These are phyloP conservation scores for Proales similis DNA, from an alignment of 1,140 invertebrate genomes.

Conservation along the genomic window DNA sequence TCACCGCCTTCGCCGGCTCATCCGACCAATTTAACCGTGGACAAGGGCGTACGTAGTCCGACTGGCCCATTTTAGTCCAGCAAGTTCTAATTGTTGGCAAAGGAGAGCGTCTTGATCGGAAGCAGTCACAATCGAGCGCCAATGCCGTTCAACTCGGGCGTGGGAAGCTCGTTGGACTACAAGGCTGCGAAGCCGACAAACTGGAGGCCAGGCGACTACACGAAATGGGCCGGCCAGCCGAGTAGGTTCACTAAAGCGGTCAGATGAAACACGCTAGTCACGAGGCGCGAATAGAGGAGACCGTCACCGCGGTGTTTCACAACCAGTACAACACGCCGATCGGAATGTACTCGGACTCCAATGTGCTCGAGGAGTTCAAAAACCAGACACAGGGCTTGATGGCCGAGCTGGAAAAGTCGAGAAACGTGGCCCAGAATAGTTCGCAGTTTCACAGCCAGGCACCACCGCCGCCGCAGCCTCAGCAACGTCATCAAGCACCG, in stretches of 20 bases:
- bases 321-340: constrained; percentile 36
- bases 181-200: constrained; percentile 22
- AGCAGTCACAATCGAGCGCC: constrained; percentile 35
- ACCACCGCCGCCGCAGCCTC: background rate
- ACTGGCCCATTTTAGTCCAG: no score
- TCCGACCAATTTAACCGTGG: constrained; percentile 16
- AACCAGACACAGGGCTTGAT: constrained; percentile 30
- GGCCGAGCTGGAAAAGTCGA: background rate
- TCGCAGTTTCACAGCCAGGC: background rate
- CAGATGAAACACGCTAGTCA: background rate
- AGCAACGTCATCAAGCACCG: constrained; percentile 2
- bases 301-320: constrained; percentile 34
- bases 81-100: no score
- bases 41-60: background rate
- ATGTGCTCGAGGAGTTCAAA: constrained; percentile 36
- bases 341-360: constrained; percentile 30
- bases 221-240: constrained; percentile 17
- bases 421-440: background rate
- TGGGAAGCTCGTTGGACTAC: constrained; percentile 24
- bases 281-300: background rate
- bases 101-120: constrained; percentile 12
- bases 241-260: background rate
- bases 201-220: constrained; percentile 34
- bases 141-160: constrained; percentile 29
- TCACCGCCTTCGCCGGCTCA: constrained; percentile 9